Conservation (phyloP, 1,140 invertebrate species). For the Caerostris extrusa region DNA sequence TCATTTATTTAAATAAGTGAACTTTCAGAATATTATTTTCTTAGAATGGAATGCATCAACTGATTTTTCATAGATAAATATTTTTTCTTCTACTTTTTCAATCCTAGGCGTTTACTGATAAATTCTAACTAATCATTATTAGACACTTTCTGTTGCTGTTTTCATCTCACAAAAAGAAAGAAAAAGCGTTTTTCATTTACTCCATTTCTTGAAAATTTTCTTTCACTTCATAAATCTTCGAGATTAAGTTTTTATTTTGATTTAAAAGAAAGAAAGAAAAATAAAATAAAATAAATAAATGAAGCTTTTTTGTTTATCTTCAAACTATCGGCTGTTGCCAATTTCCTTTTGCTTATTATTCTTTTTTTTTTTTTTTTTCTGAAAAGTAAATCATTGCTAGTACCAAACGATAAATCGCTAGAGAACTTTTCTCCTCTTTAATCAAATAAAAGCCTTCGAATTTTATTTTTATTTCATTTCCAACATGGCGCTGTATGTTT, state of each 20-base stretch:
- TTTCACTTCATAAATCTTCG: conserved; percentile 5
- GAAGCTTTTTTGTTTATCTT: not conserved
- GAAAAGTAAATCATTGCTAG: not conserved
- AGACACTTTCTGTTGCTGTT: not conserved
- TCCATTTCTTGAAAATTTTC: not conserved
- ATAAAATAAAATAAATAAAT: no score
- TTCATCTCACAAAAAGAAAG: no score
- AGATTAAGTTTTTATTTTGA: conserved; percentile 13
- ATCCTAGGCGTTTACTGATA: not conserved
- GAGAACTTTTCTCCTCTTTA: conserved; percentile 22
- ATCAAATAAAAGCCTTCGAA: conserved; percentile 39
- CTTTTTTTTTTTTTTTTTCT: not conserved
- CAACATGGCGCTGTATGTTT: not conserved
- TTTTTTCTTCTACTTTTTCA: no score
- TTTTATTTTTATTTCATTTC: conserved; percentile 16
- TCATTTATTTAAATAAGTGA: no score
- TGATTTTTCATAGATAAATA: no score
- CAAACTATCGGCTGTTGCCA: not conserved
- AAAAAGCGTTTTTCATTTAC: not conserved
- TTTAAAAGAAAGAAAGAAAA: not conserved
- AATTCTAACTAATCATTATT: conserved; percentile 11
- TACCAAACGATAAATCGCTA: conserved; percentile 9
- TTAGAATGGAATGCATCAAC: no score
- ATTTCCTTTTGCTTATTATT: not conserved
- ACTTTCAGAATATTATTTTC: no score